Base-by-base conservation (phyloP, 2,888 invertebrate genomes). In the Aquatica leii region DNA sequence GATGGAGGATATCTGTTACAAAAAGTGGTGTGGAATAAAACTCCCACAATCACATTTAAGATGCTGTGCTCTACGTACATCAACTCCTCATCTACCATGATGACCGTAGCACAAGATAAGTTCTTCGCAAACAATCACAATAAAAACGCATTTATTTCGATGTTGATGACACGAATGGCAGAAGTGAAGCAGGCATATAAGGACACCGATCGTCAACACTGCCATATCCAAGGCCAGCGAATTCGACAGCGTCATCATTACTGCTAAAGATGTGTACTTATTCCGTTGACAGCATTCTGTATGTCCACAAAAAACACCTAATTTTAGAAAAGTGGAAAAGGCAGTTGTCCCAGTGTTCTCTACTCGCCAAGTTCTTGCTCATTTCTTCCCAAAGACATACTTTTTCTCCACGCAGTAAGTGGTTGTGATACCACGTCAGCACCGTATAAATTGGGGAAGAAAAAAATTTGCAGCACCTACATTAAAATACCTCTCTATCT, bases 201-300 rank as follows among this genome's bases (percentile, higher is more conserved):
- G 14, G 50, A 50, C n/a, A 8, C 31, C 31, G 31, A 50, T 50
- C 1, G 50, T 31, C 9, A 31, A 21, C 1, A 50, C 31, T 2
- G 12, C 31, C 8, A 24, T 50, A 24, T 21, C 21, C 1, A 21
- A 50, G 14, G n/a, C 31, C 14, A 31, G 14, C 1, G 24, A 21
- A 17, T 21, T 24, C 5, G 24, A 31, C 14, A 17, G 20, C 1
- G 20, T 48, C 6, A 20, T 9, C 11, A 31, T 50, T 31, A n/a
- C 12, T 31, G 50, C 2, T 3, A n/a, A 50, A 21, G 50, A 50
- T 31, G 31, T 50, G 8, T 50, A n/a, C n/a, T 50, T 11, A 15
- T 50, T 5, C 8, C 24, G 1, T 24, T 50, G 31, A 50, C 21
- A 24, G 50, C 50, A 14, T 21, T 31, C 5, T 14, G 20, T 31